These are phyloP conservation scores for Acanthiza pusilla DNA, from an alignment of 2,797 vertebrate genomes.

Conservation along the genomic window DNA sequence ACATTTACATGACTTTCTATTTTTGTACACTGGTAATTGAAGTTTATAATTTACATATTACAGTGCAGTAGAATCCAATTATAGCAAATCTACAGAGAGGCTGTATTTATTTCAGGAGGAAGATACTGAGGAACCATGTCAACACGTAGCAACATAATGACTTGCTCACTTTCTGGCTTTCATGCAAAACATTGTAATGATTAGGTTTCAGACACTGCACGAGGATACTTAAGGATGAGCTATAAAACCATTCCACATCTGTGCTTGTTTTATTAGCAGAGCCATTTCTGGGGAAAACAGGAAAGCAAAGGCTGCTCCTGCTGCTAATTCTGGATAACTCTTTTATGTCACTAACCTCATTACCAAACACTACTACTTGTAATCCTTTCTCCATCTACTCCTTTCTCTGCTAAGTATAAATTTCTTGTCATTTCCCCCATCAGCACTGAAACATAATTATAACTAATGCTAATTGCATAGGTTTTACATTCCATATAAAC, in stretches of 20 bases:
- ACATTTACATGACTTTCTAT: constrained; percentile 20
- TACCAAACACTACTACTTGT: not conserved
- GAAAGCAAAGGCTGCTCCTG: constrained; percentile 28
- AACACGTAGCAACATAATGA: constrained; percentile 36
- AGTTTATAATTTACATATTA: constrained; percentile 58
- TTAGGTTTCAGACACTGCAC: constrained; percentile 19
- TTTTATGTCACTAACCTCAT: constrained; percentile 14
- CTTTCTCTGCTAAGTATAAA: not conserved
- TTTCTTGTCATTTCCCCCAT: not conserved
- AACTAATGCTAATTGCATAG: not conserved
- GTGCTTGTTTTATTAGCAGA: constrained; percentile 36
- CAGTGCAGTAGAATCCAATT: constrained; percentile 47
- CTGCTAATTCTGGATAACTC: constrained; percentile 35
- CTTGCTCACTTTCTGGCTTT: constrained; percentile 47
- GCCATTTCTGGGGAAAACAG: constrained; percentile 33
- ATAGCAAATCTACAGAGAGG: constrained; percentile 32
- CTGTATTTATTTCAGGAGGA: constrained; percentile 36
- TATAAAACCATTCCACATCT: constrained; percentile 48
- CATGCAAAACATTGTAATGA: constrained; percentile 40
- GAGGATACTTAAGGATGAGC: constrained; percentile 29
- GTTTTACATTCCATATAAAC: not conserved
- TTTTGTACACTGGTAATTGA: constrained; percentile 47
- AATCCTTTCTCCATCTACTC: not conserved
- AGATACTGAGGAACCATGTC: constrained; percentile 14
- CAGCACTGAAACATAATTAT: not conserved